A percentile compares a stretch with the other conserved stretches of the same genome.
phyloP scores from a whole-genome alignment of 2,888 invertebrate genomes.

The Teinopalpus imperialis region DNA sequence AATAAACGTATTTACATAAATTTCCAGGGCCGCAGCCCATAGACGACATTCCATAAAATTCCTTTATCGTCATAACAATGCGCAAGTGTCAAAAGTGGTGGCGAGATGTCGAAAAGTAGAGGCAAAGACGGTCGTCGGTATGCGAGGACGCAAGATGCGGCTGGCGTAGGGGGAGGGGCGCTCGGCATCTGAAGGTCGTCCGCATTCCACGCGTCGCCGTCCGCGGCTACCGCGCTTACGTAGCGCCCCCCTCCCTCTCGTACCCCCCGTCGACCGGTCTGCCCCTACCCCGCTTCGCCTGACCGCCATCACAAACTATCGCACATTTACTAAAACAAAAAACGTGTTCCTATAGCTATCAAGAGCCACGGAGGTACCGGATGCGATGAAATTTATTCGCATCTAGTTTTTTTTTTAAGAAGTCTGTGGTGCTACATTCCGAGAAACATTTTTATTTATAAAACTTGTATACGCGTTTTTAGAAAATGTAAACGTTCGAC shows the following conservation, averaged over 20 bases:
- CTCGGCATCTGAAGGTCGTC: constrained; percentile 81
- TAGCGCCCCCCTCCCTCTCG: constrained; percentile 62
- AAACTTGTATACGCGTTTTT: constrained; percentile 24
- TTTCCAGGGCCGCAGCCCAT: constrained; percentile 24
- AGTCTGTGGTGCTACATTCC: constrained; percentile 69
- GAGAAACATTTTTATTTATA: constrained; percentile 47
- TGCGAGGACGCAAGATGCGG: constrained; percentile 81
- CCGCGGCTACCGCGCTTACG: constrained; percentile 82
- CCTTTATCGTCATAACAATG: constrained; percentile 52
- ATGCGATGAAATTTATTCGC: constrained; percentile 79
- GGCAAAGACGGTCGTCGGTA: constrained; percentile 74
- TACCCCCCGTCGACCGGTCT: constrained; percentile 41
- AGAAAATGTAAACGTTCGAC: background rate
- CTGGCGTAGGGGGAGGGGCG: constrained; percentile 75
- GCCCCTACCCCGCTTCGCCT: constrained; percentile 49
- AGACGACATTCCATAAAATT: constrained; percentile 38
- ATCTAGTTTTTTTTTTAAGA: constrained; percentile 62
- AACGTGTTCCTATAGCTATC: constrained; percentile 77
- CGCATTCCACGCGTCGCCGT: constrained; percentile 81
- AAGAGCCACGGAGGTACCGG: constrained; percentile 76
- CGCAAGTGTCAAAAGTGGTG: constrained; percentile 73
- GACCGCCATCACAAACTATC: constrained; percentile 76
- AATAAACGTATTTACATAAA: constrained; percentile 23
- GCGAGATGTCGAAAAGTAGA: constrained; percentile 76
- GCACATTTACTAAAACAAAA: constrained; percentile 78